phyloP scores from a whole-genome alignment of 2,113 vertebrate species.

The Carassius auratus region DNA sequence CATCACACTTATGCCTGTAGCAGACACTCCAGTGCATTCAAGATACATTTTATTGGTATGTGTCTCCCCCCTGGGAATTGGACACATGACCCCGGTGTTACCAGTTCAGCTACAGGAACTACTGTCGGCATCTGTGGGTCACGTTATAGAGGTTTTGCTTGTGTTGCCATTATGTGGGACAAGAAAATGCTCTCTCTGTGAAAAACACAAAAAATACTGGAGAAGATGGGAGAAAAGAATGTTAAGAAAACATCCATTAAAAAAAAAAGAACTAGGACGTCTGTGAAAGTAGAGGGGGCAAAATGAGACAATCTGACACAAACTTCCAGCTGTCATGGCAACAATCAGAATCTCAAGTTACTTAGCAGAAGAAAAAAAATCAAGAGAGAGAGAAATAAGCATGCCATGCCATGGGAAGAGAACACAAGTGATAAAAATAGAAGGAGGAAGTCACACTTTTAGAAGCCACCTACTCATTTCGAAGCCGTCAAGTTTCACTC shows the following conservation, averaged over 20 bases:
- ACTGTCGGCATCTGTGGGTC: neutral
- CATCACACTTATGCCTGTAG: conserved; percentile 1
- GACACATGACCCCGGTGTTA: neutral
- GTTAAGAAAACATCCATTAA: neutral
- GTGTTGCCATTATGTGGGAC: neutral
- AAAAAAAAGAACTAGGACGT: neutral
- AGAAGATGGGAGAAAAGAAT: neutral
- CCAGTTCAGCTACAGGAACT: neutral
- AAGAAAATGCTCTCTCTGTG: neutral
- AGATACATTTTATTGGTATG: neutral
- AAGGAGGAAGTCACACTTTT: conserved; percentile 76
- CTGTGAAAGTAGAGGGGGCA: neutral
- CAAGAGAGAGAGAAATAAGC: conserved; percentile 40
- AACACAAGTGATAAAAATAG: conserved; percentile 67
- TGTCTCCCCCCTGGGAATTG: neutral
- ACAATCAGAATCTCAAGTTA: conserved; percentile 28
- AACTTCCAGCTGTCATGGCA: conserved; percentile 39
- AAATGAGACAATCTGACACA: conserved; percentile 10
- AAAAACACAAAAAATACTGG: neutral
- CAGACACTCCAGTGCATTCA: neutral
- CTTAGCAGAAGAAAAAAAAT: conserved; percentile 46
- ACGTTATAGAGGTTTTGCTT: neutral
- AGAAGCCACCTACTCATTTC: conserved; percentile 67
- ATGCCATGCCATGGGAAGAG: conserved; percentile 54
- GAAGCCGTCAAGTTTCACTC: conserved; percentile 65